These are phyloP conservation scores for Centropus unirufus DNA, from an alignment of 2,113 vertebrate genomes.

Conservation along the genomic window DNA sequence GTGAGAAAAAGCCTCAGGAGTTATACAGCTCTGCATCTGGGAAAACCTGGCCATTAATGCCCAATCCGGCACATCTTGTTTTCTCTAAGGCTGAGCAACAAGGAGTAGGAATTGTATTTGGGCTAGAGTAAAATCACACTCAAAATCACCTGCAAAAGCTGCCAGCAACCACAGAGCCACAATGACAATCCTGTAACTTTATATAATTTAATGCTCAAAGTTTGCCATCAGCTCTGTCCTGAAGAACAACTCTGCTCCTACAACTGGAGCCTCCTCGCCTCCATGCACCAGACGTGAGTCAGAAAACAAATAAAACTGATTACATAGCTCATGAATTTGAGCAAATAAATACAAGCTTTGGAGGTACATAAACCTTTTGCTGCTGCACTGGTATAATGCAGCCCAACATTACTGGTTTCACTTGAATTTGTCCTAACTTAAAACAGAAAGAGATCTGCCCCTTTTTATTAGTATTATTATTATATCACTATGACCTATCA, in stretches of 20 bases:
- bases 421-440: slow-evolving; percentile 18
- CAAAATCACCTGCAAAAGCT: background rate
- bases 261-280: background rate
- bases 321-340: background rate
- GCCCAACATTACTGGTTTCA: background rate
- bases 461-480: background rate
- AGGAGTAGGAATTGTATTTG: background rate
- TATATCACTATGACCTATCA: background rate
- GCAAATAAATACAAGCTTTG: background rate
- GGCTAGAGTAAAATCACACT: background rate
- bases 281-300: slow-evolving; percentile 24
- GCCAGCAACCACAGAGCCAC: background rate
- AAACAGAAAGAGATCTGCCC: slow-evolving; percentile 15
- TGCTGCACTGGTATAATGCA: background rate
- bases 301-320: slow-evolving; percentile 58
- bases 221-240: background rate
- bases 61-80: background rate
- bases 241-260: background rate
- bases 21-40: background rate
- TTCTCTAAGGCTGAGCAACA: background rate
- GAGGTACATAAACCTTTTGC: background rate
- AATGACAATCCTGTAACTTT: fast-evolving
- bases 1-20: slow-evolving; percentile 24
- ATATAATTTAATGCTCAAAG: background rate
- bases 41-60: background rate